Evolutionary conservation across 1,140 invertebrate species (phyloP).

Genomic region (Wiebesia pumilae): DNA sequence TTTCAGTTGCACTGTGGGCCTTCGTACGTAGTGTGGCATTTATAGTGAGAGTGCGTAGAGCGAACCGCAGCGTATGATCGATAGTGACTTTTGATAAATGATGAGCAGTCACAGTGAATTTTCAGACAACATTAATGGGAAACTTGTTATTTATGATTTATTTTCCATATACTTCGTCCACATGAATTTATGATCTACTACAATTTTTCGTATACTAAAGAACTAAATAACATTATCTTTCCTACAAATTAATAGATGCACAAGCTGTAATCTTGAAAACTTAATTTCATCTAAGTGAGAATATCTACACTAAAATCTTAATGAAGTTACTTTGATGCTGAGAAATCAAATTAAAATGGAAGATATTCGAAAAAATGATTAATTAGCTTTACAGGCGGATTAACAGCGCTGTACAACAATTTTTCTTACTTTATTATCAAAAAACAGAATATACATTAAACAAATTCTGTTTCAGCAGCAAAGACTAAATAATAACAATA

Average conservation of each 20-base stretch:
- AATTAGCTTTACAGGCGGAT: not conserved
- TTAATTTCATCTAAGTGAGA: not conserved
- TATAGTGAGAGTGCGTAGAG: slow-evolving; percentile 20
- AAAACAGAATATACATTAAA: not conserved
- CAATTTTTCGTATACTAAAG: not conserved
- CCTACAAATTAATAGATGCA: not conserved
- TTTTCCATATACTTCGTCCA: not conserved
- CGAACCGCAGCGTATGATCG: slow-evolving; percentile 20
- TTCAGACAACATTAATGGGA: slow-evolving; percentile 33
- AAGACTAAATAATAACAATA: no score
- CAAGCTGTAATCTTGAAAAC: not conserved
- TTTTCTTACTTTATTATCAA: not conserved
- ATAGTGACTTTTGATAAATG: slow-evolving; percentile 36
- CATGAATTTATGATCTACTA: not conserved
- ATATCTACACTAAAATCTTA: not conserved
- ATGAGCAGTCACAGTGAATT: slow-evolving; percentile 21
- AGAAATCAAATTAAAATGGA: not conserved
- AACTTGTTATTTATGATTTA: slow-evolving; percentile 41
- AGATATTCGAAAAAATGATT: not conserved
- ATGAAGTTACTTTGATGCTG: not conserved
- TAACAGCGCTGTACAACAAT: not conserved
- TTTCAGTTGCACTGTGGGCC: slow-evolving; percentile 1
- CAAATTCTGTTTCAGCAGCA: not conserved
- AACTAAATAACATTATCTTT: not conserved
- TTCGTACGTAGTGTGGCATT: slow-evolving; percentile 10